Base-by-base conservation (phyloP, 2,888 invertebrate species). In the Helicoverpa assulta region DNA sequence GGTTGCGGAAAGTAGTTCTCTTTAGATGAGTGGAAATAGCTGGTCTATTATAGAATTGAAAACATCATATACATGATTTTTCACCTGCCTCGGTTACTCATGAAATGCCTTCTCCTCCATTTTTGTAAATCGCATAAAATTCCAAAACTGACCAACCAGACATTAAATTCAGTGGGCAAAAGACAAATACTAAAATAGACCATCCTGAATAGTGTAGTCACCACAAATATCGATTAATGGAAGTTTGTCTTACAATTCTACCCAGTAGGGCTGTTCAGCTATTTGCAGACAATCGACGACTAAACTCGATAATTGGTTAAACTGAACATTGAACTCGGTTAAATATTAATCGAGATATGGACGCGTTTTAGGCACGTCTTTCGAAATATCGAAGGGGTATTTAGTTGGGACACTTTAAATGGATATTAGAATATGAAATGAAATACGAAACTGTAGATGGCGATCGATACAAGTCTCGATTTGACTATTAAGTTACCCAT, bases 241-340 rank as follows among this genome's bases (percentile, higher is more conserved):
- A 78, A 82, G 53, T 82, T 82, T 56, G 70, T 82, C 82, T 82
- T 80, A 52, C 52, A 21, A 63, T 37, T 54, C 54, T 14, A 19
- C 76, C 62, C 80, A 43, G 64, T 51, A 55, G 66, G 51, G 29
- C 58, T 33, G 57, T 76, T 67, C 40, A 16, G 58, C 63, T 81
- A 81, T 81, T 73, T 79, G 18, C 43, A 56, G 73, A 50, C 33
- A 52, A 79, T 54, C 12, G 50, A n/a, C 29, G 54, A 57, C 43
- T 55, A 58, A 73, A 70, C 56, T 75, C n/a, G 21, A 50, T 75
- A 56, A 80, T 70, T 68, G 66, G 57, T 60, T 60, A 61, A 70
- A 78, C 51, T 68, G 65, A 52, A 66, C 69, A 67, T 70, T 65
- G 40, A 18, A 50, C 65, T 33, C n/a, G 53, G 54, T 76, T 52